Conservation (phyloP, 1,140 invertebrate species). For the Camponotus floridanus region DNA sequence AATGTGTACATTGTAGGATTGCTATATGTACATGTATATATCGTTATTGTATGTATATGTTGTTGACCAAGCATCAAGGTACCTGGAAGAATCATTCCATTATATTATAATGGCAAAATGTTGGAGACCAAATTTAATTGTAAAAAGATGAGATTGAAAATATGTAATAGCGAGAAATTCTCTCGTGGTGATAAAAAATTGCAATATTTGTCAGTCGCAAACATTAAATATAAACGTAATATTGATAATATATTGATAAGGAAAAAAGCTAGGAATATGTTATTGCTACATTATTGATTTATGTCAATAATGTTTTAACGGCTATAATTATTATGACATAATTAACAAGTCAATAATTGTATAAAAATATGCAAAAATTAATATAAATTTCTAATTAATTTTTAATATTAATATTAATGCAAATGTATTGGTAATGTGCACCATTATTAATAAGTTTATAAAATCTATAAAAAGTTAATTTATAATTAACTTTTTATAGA, state of each 20-base stretch:
- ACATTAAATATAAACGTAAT: background rate
- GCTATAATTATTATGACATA: background rate
- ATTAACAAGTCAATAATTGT: background rate
- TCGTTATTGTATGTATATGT: too few species aligned
- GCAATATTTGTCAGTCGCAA: background rate
- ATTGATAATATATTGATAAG: background rate
- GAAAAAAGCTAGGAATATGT: background rate
- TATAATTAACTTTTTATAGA: background rate
- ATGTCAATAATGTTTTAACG: background rate
- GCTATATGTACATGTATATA: too few species aligned
- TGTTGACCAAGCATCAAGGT: background rate
- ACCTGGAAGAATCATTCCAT: background rate
- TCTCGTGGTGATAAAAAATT: too few species aligned
- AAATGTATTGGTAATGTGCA: background rate
- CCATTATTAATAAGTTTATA: too few species aligned
- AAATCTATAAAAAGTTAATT: background rate
- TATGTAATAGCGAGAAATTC: background rate
- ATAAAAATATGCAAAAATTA: background rate
- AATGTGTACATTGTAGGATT: background rate
- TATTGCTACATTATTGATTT: background rate
- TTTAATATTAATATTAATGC: background rate
- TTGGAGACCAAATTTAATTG: background rate
- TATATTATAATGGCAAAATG: background rate
- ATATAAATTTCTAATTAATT: background rate
- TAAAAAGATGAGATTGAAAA: conserved; percentile 7